Evolutionary conservation across 53 echinoderm and acorn worm genomes (phyloP), one percentile per base, ranked within the genome.

Genomic region (Patiria pectinifera): DNA sequence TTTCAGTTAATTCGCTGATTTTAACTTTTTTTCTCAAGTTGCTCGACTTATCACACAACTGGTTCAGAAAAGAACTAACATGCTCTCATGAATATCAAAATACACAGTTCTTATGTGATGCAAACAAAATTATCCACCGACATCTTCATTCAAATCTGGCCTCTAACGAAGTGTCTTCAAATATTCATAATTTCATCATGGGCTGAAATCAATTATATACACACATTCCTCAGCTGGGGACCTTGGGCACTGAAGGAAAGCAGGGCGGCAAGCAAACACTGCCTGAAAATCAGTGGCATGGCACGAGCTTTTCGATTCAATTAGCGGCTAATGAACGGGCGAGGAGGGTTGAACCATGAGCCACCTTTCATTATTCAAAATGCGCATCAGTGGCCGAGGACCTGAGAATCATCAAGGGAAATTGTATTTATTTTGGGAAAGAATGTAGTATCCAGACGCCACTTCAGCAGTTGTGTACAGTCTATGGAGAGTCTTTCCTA

Each of bases 281-380:
- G 53, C 23, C 22, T 74, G 74, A 74, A 5, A 22, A 74, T 26
- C 59, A 62, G 23, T 62, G 43, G 74, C 74, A 22, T 79, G 79
- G 79, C 3, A 2, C 53, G 44, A n/a, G 83, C 48, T 83, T 83
- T 83, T 6, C 5, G 61, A 83, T 83, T 83, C 14, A 83, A 62
- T 83, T 83, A 83, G 83, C 83, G 19, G 83, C 61, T 83, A 62
- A 60, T 83, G 59, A 43, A 59, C 22, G 74, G 3, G 2, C 19
- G 15, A 18, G 66, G 66, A 11, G 15, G 66, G 66, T 11, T 4
- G 14, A 9, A 46, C 24, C 47, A 78, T 22, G 12, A 78, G 47
- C 79, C 79, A 78, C 10, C 45, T 4, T 78, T 78, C 79, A 78
- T 78, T 77, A 43, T 43, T 11, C 14, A 44, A 8, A 35, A 26